Evolutionary conservation across 1,140 invertebrate genomes (phyloP).

Genomic region (Arion vulgaris): DNA sequence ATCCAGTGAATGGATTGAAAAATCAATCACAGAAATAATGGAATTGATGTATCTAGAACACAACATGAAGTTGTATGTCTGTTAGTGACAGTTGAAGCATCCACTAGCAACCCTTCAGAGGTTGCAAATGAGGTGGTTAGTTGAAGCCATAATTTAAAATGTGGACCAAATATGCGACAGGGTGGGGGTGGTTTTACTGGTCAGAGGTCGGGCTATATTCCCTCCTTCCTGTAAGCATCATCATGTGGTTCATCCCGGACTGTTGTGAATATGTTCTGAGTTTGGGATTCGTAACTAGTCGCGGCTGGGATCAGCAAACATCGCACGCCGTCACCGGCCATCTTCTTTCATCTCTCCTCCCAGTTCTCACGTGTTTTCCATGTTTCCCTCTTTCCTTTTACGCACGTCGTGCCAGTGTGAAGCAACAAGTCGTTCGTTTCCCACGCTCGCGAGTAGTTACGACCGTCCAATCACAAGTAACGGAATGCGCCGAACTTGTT

Average conservation of each 20-base stretch:
- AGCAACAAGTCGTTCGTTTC: constrained; percentile 50
- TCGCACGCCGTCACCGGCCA: constrained; percentile 7
- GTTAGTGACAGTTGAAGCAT: no score
- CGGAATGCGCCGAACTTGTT: constrained; percentile 5
- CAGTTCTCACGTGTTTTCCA: neutral
- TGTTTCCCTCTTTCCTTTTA: neutral
- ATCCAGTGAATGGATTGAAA: no score
- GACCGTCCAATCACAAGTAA: constrained; percentile 47
- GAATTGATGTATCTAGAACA: no score
- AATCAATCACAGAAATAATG: no score
- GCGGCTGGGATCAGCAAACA: constrained; percentile 24
- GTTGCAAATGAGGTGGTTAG: no score
- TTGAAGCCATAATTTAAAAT: no score
- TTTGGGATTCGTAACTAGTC: neutral
- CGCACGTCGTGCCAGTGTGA: constrained; percentile 43
- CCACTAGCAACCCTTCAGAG: no score
- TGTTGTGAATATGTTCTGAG: neutral
- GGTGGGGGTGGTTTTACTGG: no score
- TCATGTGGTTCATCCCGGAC: constrained; percentile 14
- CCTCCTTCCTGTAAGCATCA: neutral
- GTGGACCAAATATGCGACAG: no score
- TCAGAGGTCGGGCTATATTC: no score
- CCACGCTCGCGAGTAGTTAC: constrained; percentile 55
- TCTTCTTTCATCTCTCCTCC: neutral
- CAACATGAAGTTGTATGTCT: no score